These are phyloP conservation scores for Itoplectis maculator DNA, from an alignment of 2,888 invertebrate species.

Conservation along the genomic window DNA sequence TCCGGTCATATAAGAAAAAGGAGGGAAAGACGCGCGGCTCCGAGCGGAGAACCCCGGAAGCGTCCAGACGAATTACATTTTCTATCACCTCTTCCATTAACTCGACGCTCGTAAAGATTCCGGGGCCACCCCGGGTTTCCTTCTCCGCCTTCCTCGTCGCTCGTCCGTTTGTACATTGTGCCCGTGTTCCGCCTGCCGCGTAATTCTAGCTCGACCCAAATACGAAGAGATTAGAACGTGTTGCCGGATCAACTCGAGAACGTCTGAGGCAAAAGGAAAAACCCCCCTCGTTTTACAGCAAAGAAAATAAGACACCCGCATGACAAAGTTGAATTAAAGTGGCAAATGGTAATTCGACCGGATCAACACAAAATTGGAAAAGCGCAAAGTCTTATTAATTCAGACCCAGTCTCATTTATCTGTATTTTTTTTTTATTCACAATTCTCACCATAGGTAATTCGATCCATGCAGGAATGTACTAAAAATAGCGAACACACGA, in stretches of 20 bases:
- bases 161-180: slow-evolving; percentile 16
- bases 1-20: slow-evolving; percentile 66
- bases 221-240: slow-evolving; percentile 18
- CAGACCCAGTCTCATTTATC: too few species aligned
- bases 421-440: too few species aligned
- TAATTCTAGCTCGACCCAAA: slow-evolving; percentile 18
- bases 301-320: background rate
- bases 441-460: too few species aligned
- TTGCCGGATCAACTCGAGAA: background rate
- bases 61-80: slow-evolving; percentile 71
- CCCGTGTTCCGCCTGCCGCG: background rate
- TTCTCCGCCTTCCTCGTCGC: background rate
- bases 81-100: slow-evolving; percentile 65
- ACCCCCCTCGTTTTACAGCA: background rate
- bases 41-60: slow-evolving; percentile 54
- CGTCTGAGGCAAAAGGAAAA: background rate
- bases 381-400: too few species aligned
- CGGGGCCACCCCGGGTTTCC: slow-evolving; percentile 4
- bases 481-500: too few species aligned
- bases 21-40: slow-evolving; percentile 36
- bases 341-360: too few species aligned
- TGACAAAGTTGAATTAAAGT: background rate
- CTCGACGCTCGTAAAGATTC: slow-evolving; percentile 56
- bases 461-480: too few species aligned
- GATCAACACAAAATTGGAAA: too few species aligned